Conservation (phyloP, 2,113 vertebrate species). For the Myotis brandtii region DNA sequence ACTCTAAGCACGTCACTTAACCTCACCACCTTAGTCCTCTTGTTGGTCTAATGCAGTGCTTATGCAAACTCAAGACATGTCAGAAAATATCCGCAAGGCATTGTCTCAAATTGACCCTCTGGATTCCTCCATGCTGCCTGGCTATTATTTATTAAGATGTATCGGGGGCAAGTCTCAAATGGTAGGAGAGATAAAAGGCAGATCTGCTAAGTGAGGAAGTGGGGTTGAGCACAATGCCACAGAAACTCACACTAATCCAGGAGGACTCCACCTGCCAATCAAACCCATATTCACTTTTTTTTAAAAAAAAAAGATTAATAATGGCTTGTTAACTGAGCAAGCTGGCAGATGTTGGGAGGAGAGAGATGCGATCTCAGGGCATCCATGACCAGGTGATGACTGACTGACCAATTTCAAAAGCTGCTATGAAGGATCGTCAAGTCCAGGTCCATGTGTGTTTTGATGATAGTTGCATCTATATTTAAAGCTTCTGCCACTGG, state of each 20-base stretch:
- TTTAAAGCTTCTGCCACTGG: conserved; percentile 88
- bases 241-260: conserved; percentile 50
- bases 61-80: conserved; percentile 54
- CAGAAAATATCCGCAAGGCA: conserved; percentile 61
- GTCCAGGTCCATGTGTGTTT: conserved; percentile 83
- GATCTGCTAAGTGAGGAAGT: conserved; percentile 42
- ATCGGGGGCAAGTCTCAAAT: conserved; percentile 34
- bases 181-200: conserved; percentile 61
- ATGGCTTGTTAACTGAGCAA: conserved; percentile 77
- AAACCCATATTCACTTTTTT: conserved; percentile 59
- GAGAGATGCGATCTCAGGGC: conserved; percentile 53
- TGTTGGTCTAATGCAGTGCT: conserved; percentile 39
- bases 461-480: conserved; percentile 88
- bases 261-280: conserved; percentile 74
- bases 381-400: conserved; percentile 73
- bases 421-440: conserved; percentile 79
- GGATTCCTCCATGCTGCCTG: conserved; percentile 59
- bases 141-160: conserved; percentile 77
- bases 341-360: conserved; percentile 53
- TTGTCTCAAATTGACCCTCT: conserved; percentile 72
- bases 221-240: conserved; percentile 62
- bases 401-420: conserved; percentile 78
- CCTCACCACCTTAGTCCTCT: conserved; percentile 51
- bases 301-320: conserved; percentile 39
- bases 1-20: conserved; percentile 17